Percentiles rank a stretch among this genome's conserved stretches.
Conservation (phyloP, 2,797 vertebrate species). For the Champsocephalus esox region DNA sequence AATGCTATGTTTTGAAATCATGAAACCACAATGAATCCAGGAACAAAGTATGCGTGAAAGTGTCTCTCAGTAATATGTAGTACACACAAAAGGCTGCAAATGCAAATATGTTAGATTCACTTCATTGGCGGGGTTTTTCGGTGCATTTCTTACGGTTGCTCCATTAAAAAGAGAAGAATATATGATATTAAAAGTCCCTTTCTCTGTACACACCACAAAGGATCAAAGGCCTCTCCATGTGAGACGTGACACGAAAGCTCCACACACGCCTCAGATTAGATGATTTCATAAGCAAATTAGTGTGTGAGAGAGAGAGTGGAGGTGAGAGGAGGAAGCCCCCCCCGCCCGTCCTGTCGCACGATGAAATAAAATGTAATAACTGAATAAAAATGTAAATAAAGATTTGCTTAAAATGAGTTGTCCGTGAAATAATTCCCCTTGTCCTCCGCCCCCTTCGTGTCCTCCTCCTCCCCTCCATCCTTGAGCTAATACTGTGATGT, state of each 20-base stretch:
- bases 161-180: constrained; percentile 7
- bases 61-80: too few relatives aligned
- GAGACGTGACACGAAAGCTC: constrained; percentile 74
- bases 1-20: background rate
- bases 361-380: constrained; percentile 99
- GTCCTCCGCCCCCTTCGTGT: constrained; percentile 73
- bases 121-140: background rate
- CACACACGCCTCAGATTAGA: constrained; percentile 85
- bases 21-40: too few relatives aligned
- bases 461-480: constrained; percentile 88
- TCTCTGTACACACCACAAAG: constrained; percentile 38
- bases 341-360: constrained; percentile 43
- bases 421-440: constrained; percentile 95
- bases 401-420: constrained; percentile 99
- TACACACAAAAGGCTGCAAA: too few relatives aligned
- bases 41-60: too few relatives aligned
- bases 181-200: background rate
- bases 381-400: constrained; percentile 99
- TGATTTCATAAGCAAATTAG: constrained; percentile 90
- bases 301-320: constrained; percentile 71
- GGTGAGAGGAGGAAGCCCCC: constrained; percentile 79
- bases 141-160: background rate
- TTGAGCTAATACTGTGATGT: constrained; percentile 93
- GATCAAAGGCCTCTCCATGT: constrained; percentile 63
- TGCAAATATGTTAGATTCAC: too few relatives aligned